These are phyloP conservation scores for Nematolebias whitei DNA, from an alignment of 2,113 vertebrate genomes.

Conservation along the genomic window DNA sequence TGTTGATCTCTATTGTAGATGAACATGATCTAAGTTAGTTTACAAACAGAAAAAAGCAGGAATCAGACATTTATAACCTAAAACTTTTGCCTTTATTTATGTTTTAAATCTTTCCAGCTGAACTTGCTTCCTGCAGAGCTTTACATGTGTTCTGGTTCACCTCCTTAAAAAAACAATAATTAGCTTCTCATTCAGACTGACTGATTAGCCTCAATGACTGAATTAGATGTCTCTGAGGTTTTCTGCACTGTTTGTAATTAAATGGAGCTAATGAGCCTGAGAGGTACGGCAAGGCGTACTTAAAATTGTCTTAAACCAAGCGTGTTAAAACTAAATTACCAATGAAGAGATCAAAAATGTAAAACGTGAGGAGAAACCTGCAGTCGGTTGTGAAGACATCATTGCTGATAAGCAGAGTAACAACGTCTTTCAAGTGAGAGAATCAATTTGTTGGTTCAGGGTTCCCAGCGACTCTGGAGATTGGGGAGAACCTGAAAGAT, in stretches of 20 bases:
- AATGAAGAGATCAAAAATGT: conserved; percentile 28
- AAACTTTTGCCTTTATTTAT: not conserved
- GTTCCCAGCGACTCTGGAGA: too few species aligned
- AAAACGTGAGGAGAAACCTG: conserved; percentile 9
- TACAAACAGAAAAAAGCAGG: not conserved
- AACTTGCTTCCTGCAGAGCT: conserved; percentile 14
- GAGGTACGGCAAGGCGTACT: conserved; percentile 31
- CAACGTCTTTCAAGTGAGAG: not conserved
- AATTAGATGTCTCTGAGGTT: conserved; percentile 52
- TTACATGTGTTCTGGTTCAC: conserved; percentile 25
- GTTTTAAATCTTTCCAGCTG: too few species aligned
- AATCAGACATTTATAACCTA: too few species aligned
- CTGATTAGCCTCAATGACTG: conserved; percentile 44
- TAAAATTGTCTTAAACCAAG: conserved; percentile 36
- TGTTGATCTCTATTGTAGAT: too few species aligned
- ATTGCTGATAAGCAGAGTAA: conserved; percentile 12
- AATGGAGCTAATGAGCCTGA: conserved; percentile 56
- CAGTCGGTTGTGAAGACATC: not conserved
- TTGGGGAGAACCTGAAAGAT: too few species aligned
- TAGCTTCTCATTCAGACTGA: conserved; percentile 53
- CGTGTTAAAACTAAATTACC: conserved; percentile 27
- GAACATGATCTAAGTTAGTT: too few species aligned
- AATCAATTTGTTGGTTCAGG: too few species aligned
- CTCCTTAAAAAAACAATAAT: conserved; percentile 49
- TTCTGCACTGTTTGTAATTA: conserved; percentile 52